Conservation (phyloP, 2,888 invertebrate species). For the Gymnocheta viridis region DNA sequence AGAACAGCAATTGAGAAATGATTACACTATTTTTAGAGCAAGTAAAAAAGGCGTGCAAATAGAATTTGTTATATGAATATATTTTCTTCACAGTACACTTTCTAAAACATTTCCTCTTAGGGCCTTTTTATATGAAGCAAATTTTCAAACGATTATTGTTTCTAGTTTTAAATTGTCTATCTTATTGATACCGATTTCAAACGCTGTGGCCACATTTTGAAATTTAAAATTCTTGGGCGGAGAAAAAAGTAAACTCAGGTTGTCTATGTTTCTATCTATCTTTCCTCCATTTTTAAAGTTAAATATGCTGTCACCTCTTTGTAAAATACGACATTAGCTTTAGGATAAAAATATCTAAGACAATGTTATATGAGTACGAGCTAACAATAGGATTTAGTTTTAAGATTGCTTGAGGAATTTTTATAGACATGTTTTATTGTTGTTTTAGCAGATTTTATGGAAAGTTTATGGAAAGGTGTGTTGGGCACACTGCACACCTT, state of each 20-base stretch:
- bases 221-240: neutral
- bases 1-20: neutral
- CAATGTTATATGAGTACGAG: constrained; percentile 21
- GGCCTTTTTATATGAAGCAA: neutral
- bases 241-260: neutral
- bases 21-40: neutral
- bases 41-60: neutral
- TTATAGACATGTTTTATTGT: constrained; percentile 45
- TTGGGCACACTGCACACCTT: neutral
- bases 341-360: constrained; percentile 56
- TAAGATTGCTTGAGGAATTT: constrained; percentile 30
- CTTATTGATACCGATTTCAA: constrained; percentile 7
- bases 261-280: neutral
- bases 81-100: neutral
- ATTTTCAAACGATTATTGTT: neutral
- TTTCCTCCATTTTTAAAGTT: constrained; percentile 52
- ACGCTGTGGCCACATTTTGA: constrained; percentile 16
- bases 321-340: constrained; percentile 62
- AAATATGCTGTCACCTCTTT: constrained; percentile 68
- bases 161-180: constrained; percentile 22
- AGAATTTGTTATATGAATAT: neutral
- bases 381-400: constrained; percentile 52
- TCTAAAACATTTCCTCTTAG: neutral
- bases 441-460: constrained; percentile 24
- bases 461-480: constrained; percentile 20